Base-by-base conservation (phyloP, 1,140 invertebrate species). In the Aphis gossypii region DNA sequence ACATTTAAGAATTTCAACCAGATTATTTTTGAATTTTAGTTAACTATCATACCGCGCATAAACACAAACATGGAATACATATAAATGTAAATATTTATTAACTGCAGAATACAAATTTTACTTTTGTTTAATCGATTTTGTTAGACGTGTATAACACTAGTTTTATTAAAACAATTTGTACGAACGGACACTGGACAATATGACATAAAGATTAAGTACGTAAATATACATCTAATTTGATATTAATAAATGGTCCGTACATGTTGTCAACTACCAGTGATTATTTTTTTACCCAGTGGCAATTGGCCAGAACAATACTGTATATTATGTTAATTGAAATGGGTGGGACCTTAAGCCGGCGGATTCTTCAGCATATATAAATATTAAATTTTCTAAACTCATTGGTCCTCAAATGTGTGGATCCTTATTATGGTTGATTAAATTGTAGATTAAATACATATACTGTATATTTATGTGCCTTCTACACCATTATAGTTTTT, bases 311-410 rank as follows among this genome's bases (percentile, higher is more conserved):
- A 92, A 92, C 76, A 54, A 54, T 54, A 54, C 76, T 51, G 20
- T 84, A 90, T 38, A 83, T 51, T 92, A 92, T 92, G 91, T 92
- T 92, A 92, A 92, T 92, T 84, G 91, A 46, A 18, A 84, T 83
- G 91, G 91, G 68, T 51, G 76, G 46, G 91, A 41, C 91, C 11
- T 51, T 44, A 82, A 46, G n/a, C n/a, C 18, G 60, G 83, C 7
- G 56, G 76, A 83, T 83, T 83, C 90, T 41, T 60, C 41, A 20
- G 90, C 56, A 23, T 48, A 60, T 48, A 83, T 83, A 83, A 38
- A 38, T 35, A 83, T 83, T 83, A 60, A 90, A 60, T 90, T 35
- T 90, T 41, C 35, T 60, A n/a, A 89, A 89, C 38, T 21, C 87
- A 89, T 89, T 89, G 87, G 87, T 89, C 35, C 48, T 89, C 87